Evolutionary conservation across 2,888 invertebrate genomes (phyloP).

Genomic region (Drosophila conformis): DNA sequence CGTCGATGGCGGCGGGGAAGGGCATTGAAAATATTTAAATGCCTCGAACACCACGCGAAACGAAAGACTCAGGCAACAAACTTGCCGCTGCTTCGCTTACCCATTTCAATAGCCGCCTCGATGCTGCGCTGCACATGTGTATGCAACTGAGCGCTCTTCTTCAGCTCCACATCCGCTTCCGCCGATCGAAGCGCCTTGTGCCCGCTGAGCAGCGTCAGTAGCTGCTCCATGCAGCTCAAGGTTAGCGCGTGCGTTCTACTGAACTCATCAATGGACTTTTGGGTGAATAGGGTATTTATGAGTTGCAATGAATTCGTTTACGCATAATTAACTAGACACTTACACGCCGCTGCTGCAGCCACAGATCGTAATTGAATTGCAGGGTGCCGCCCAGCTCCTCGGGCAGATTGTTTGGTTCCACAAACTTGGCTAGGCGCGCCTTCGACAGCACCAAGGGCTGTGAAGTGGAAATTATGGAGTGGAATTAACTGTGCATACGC

Average conservation of each 20-base stretch:
- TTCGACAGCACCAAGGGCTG: slow-evolving; percentile 90
- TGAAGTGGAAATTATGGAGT: slow-evolving; percentile 7
- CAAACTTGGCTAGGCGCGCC: slow-evolving; percentile 89
- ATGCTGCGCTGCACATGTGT: slow-evolving; percentile 86
- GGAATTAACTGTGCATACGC: slow-evolving; percentile 1
- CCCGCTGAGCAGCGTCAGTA: slow-evolving; percentile 87
- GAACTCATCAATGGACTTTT: slow-evolving; percentile 90
- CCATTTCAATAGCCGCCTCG: slow-evolving; percentile 85
- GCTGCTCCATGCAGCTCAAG: slow-evolving; percentile 87
- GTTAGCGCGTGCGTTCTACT: slow-evolving; percentile 87
- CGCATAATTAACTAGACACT: slow-evolving; percentile 60
- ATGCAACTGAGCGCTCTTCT: slow-evolving; percentile 86
- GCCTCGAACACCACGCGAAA: slow-evolving; percentile 43
- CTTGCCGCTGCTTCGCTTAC: slow-evolving; percentile 79
- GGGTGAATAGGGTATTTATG: neutral
- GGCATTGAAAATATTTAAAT: slow-evolving; percentile 72
- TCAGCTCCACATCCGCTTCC: slow-evolving; percentile 87
- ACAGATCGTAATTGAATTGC: slow-evolving; percentile 89
- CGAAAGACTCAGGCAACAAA: slow-evolving; percentile 67
- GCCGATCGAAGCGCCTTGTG: slow-evolving; percentile 86
- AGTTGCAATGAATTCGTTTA: neutral
- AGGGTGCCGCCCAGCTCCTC: slow-evolving; percentile 90
- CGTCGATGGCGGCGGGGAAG: slow-evolving; percentile 18
- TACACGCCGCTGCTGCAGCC: slow-evolving; percentile 92
- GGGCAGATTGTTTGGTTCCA: slow-evolving; percentile 90